Percentiles rank a stretch among this genome's conserved stretches.
phyloP scores from a whole-genome alignment of 2,113 vertebrate genomes.

The Fulmarus glacialis region DNA sequence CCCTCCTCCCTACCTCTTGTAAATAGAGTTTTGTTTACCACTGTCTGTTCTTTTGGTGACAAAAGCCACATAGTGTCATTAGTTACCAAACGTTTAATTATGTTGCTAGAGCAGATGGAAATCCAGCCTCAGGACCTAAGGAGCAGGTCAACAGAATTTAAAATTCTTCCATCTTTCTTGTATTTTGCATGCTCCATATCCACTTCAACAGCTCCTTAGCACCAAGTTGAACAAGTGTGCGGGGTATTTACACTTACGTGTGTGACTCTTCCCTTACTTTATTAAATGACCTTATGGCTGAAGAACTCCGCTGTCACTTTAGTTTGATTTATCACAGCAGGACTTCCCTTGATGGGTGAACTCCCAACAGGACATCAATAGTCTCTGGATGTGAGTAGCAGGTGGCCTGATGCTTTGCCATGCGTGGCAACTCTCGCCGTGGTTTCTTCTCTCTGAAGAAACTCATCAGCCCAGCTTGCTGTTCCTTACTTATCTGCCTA shows the following conservation, averaged over 20 bases:
- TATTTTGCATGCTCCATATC: neutral
- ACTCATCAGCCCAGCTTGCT: slow-evolving; percentile 5
- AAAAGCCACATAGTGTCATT: slow-evolving; percentile 63
- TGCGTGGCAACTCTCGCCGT: neutral
- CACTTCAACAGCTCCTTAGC: slow-evolving; percentile 37
- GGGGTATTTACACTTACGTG: neutral
- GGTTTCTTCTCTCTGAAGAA: slow-evolving; percentile 49
- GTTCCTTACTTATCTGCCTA: slow-evolving; percentile 42
- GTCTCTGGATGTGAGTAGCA: slow-evolving; percentile 18
- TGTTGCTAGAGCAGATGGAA: slow-evolving; percentile 39
- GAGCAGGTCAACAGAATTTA: neutral
- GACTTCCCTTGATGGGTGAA: slow-evolving; percentile 20
- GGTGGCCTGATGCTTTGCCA: slow-evolving; percentile 51
- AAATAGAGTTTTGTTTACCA: slow-evolving; percentile 58
- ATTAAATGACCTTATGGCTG: slow-evolving; percentile 40
- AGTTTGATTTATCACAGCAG: slow-evolving; percentile 64
- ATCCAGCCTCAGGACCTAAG: neutral
- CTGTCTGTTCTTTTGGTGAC: slow-evolving; percentile 58
- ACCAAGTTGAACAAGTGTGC: slow-evolving; percentile 34
- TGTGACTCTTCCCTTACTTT: slow-evolving; percentile 24
- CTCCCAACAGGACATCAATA: neutral
- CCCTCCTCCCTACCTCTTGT: slow-evolving; percentile 33
- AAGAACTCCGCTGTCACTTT: slow-evolving; percentile 13
- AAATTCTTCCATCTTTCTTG: slow-evolving; percentile 21
- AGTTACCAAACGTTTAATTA: slow-evolving; percentile 57